phyloP scores from a whole-genome alignment of 2,888 invertebrate genomes.

The Eulithis testata region DNA sequence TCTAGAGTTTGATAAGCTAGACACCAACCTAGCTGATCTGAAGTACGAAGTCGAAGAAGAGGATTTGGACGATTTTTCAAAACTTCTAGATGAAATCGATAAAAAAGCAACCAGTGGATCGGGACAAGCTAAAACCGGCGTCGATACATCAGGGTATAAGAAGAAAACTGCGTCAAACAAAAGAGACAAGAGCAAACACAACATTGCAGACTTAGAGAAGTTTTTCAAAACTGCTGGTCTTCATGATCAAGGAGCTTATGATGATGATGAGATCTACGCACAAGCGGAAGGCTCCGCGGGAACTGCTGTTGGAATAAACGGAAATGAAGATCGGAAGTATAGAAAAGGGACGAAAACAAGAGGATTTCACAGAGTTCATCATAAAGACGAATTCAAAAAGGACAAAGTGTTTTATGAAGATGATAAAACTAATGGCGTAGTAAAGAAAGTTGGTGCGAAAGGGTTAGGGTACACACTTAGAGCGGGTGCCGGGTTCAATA shows the following conservation, averaged over 20 bases:
- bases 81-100: slow-evolving; percentile 55
- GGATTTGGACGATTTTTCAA: slow-evolving; percentile 63
- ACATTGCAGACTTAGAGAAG: slow-evolving; percentile 64
- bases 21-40: slow-evolving; percentile 62
- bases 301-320: slow-evolving; percentile 68
- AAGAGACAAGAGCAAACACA: slow-evolving; percentile 60
- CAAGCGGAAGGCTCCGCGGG: slow-evolving; percentile 68
- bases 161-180: slow-evolving; percentile 56
- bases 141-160: slow-evolving; percentile 58
- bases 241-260: slow-evolving; percentile 61
- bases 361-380: slow-evolving; percentile 84
- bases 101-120: slow-evolving; percentile 27
- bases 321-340: slow-evolving; percentile 77
- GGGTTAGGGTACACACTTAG: slow-evolving; percentile 71
- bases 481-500: slow-evolving; percentile 72
- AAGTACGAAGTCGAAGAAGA: slow-evolving; percentile 68
- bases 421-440: slow-evolving; percentile 78
- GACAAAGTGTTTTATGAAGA: slow-evolving; percentile 85
- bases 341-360: slow-evolving; percentile 83
- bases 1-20: slow-evolving; percentile 64
- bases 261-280: slow-evolving; percentile 72
- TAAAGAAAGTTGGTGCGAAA: slow-evolving; percentile 79
- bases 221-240: slow-evolving; percentile 60
- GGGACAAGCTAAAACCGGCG: slow-evolving; percentile 46
- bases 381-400: slow-evolving; percentile 86